Conservation (phyloP, 2,113 vertebrate species). For the Cynocephalus volans region DNA sequence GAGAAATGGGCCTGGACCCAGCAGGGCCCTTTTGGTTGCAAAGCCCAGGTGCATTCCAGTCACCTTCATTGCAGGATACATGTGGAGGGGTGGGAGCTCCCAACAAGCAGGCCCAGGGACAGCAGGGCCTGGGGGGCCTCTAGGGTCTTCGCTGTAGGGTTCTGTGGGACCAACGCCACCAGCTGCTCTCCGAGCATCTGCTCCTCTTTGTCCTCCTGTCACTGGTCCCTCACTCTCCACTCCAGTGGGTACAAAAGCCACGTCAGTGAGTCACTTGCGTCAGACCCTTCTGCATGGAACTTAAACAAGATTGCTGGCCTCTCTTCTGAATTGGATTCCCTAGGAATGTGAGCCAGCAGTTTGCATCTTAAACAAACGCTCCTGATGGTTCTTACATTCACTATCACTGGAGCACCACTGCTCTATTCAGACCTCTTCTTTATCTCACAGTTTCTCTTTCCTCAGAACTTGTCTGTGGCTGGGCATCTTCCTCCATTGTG, state of each 20-base stretch:
- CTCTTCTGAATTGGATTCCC: not conserved
- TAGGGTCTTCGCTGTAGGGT: not conserved
- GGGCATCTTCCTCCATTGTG: no score
- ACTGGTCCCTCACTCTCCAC: not conserved
- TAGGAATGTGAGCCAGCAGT: not conserved
- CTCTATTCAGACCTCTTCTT: not conserved
- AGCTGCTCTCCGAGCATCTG: not conserved
- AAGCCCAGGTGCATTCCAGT: not conserved
- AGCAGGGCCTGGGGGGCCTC: not conserved
- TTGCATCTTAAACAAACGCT: not conserved
- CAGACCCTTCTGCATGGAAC: not conserved
- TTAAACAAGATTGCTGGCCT: not conserved
- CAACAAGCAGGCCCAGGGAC: no score
- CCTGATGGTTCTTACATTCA: not conserved
- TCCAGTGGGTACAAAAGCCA: not conserved
- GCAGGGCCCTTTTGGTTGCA: not conserved
- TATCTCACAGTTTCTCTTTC: not conserved
- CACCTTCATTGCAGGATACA: not conserved
- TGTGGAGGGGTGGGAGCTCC: no score
- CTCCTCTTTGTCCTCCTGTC: not conserved
- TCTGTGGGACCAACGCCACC: not conserved
- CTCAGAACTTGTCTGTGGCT: not conserved
- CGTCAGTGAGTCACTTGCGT: not conserved
- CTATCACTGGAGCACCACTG: not conserved
- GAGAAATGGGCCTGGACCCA: not conserved